These are phyloP conservation scores for Macrocentrus cingulum DNA, from an alignment of 1,140 invertebrate genomes.

Conservation along the genomic window DNA sequence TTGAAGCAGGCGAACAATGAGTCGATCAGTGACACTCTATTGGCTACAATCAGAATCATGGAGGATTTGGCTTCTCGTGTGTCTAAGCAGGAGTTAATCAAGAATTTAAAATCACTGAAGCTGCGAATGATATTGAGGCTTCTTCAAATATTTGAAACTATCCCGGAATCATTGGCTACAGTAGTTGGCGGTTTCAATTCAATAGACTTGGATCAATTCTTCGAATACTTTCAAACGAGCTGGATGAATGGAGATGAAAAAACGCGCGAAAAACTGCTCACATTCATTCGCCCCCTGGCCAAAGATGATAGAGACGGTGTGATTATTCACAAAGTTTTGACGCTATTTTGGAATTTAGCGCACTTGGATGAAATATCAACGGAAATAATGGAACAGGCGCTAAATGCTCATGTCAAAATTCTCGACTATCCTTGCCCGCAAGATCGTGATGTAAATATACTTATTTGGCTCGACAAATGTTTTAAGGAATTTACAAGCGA, in stretches of 20 bases:
- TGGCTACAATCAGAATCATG: conserved; percentile 84
- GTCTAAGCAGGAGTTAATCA: conserved; percentile 78
- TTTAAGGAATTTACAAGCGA: conserved; percentile 90
- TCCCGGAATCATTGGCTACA: conserved; percentile 95
- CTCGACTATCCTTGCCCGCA: conserved; percentile 96
- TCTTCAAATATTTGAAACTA: conserved; percentile 95
- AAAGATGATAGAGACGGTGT: conserved; percentile 99
- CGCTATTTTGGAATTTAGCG: conserved; percentile 95
- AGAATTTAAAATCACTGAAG: conserved; percentile 91
- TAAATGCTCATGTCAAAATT: conserved; percentile 95
- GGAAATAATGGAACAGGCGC: conserved; percentile 96
- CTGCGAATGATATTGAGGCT: conserved; percentile 95
- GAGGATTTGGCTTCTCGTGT: conserved; percentile 83
- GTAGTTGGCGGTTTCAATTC: conserved; percentile 97
- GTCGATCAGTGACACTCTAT: conserved; percentile 90
- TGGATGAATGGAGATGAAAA: conserved; percentile 96
- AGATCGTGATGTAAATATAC: conserved; percentile 94
- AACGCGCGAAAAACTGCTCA: conserved; percentile 92
- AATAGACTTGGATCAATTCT: conserved; percentile 95
- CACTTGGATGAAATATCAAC: conserved; percentile 95
- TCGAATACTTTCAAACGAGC: conserved; percentile 95
- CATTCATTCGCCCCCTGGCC: conserved; percentile 92
- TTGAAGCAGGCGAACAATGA: conserved; percentile 96
- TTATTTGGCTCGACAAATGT: conserved; percentile 92
- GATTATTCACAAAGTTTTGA: conserved; percentile 97